Percentiles rank a stretch among this genome's conserved stretches.
Conservation (phyloP, 1,140 invertebrate genomes). For the Berghia stephanieae region DNA sequence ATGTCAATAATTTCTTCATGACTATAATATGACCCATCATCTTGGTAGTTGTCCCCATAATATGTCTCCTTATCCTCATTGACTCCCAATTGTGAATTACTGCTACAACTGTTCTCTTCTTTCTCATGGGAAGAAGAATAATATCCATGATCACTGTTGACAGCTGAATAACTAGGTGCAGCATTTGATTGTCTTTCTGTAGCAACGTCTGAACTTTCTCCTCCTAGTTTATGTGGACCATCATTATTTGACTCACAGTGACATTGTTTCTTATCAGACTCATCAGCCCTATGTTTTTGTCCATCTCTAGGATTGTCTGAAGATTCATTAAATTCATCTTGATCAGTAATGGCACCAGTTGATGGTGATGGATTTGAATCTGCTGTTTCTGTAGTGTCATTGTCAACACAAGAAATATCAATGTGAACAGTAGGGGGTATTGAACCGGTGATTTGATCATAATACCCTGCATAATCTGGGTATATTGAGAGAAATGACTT, state of each 20-base stretch:
- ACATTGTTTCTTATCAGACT: no score
- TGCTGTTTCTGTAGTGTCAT: neutral
- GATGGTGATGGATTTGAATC: neutral
- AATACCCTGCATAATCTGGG: constrained; percentile 10
- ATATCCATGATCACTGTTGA: neutral
- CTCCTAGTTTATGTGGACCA: no score
- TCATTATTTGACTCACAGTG: neutral
- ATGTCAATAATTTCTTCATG: constrained; percentile 12
- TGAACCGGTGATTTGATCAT: constrained; percentile 19
- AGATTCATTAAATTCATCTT: no score
- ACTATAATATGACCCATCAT: no score
- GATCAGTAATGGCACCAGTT: neutral
- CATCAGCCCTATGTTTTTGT: no score
- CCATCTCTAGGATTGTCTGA: no score
- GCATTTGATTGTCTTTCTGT: neutral
- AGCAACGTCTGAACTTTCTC: neutral
- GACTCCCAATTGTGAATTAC: neutral
- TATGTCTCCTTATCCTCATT: neutral
- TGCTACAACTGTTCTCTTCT: neutral
- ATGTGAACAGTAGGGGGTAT: constrained; percentile 1
- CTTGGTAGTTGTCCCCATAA: no score
- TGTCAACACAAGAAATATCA: neutral
- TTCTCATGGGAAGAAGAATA: no score
- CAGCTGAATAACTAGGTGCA: neutral
- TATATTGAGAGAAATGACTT: constrained; percentile 24